A percentile compares a stretch with the other conserved stretches of the same genome.
Conservation (phyloP, 2,797 vertebrate species). For the Synanceia verrucosa region DNA sequence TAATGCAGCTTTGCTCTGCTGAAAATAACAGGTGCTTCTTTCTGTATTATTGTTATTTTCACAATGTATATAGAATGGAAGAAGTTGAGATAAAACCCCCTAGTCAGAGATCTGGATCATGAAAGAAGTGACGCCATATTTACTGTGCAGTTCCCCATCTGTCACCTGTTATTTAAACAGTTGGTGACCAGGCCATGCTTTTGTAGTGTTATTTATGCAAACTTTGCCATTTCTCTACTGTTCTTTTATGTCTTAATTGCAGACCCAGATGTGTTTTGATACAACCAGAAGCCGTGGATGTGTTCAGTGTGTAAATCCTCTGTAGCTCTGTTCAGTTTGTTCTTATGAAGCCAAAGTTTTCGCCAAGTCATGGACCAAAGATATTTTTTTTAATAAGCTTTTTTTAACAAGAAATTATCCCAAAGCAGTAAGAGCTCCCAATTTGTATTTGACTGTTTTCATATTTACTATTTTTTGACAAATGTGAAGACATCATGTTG, state of each 20-base stretch:
- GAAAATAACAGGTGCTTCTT: slow-evolving; percentile 68
- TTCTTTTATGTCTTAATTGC: slow-evolving; percentile 73
- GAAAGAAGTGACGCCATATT: slow-evolving; percentile 27
- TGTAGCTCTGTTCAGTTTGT: slow-evolving; percentile 59
- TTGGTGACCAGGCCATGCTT: slow-evolving; percentile 56
- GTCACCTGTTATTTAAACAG: slow-evolving; percentile 42
- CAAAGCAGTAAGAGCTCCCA: slow-evolving; percentile 46
- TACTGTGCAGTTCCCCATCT: slow-evolving; percentile 13
- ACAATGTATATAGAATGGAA: slow-evolving; percentile 27
- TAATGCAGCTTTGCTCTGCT: slow-evolving; percentile 51
- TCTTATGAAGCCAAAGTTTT: slow-evolving; percentile 70
- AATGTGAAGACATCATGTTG: slow-evolving; percentile 38
- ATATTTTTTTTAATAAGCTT: slow-evolving; percentile 59
- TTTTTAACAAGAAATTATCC: slow-evolving; percentile 48
- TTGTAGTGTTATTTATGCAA: slow-evolving; percentile 71
- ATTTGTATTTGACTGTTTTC: slow-evolving; percentile 32
- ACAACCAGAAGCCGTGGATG: slow-evolving; percentile 37
- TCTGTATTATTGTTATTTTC: slow-evolving; percentile 52
- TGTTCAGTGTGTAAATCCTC: slow-evolving; percentile 51
- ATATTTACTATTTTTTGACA: slow-evolving; percentile 36
- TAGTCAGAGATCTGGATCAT: slow-evolving; percentile 25
- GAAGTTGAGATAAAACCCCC: slow-evolving; percentile 16
- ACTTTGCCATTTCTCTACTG: slow-evolving; percentile 45
- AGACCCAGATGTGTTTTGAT: slow-evolving; percentile 61
- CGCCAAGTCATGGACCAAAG: slow-evolving; percentile 77